Conservation (phyloP, 2,888 invertebrate genomes). For the Cordilura impudica region DNA sequence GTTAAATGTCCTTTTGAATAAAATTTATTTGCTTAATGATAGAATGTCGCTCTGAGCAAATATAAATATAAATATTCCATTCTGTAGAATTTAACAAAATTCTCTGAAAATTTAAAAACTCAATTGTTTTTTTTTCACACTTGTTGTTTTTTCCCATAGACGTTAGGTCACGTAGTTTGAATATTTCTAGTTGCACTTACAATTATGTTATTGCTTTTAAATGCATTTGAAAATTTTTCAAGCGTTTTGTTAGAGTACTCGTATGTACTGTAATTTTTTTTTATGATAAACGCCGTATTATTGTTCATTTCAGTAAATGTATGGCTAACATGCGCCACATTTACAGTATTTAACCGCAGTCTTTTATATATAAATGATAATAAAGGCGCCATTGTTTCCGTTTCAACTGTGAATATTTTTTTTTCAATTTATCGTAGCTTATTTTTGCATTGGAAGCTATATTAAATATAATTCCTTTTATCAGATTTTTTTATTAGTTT, state of each 20-base stretch:
- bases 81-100: too few relatives aligned
- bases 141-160: conserved; percentile 1
- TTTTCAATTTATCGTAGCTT: neutral
- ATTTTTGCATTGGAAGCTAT: neutral
- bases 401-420: conserved; percentile 21
- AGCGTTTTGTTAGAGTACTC: conserved; percentile 6
- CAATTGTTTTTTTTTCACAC: conserved; percentile 17
- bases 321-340: conserved; percentile 31
- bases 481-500: neutral
- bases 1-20: conserved; percentile 39
- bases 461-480: conserved; percentile 24
- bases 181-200: neutral
- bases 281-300: conserved; percentile 45
- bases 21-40: neutral
- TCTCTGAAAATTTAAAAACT: too few relatives aligned
- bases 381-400: conserved; percentile 59
- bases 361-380: conserved; percentile 32
- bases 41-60: too few relatives aligned
- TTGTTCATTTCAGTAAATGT: conserved; percentile 18
- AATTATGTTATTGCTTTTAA: conserved; percentile 3
- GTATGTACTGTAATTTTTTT: conserved; percentile 24
- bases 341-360: conserved; percentile 38
- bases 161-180: conserved; percentile 17
- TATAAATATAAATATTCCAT: too few relatives aligned
- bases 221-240: conserved; percentile 34